Base-by-base conservation (phyloP, 2,113 vertebrate genomes). In the Galeopterus variegatus region DNA sequence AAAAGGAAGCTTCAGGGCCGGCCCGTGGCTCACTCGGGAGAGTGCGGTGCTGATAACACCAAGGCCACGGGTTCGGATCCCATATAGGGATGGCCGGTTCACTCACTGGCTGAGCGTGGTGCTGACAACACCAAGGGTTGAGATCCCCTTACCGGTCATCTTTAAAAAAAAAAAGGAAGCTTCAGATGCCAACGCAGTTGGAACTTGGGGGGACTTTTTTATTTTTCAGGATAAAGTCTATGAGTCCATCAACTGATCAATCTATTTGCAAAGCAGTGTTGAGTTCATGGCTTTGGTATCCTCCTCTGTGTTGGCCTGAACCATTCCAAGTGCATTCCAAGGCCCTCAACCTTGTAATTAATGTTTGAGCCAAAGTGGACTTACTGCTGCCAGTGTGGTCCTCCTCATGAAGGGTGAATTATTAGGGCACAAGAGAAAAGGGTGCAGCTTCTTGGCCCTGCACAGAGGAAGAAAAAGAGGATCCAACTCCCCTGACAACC, bases 1-100 rank as follows among this genome's bases (percentile, higher is more conserved):
- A 70, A 82, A 95, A 70, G 10, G 31, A 88, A 77, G 36, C 23
- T 83, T 76, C 54, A 87, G 52, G n/a, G n/a, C n/a, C n/a, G n/a
- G n/a, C n/a, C n/a, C n/a, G n/a, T n/a, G n/a, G n/a, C n/a, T n/a
- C n/a, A n/a, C n/a, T n/a, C n/a, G n/a, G n/a, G n/a, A n/a, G n/a
- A n/a, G n/a, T n/a, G n/a, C n/a, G n/a, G n/a, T n/a, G n/a, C n/a
- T n/a, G n/a, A n/a, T n/a, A n/a, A n/a, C n/a, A n/a, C n/a, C n/a
- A n/a, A n/a, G n/a, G n/a, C n/a, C n/a, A n/a, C n/a, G n/a, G n/a
- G n/a, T n/a, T n/a, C n/a, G n/a, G n/a, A n/a, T n/a, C n/a, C n/a
- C n/a, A n/a, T n/a, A n/a, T n/a, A n/a, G n/a, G n/a, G n/a, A n/a
- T n/a, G n/a, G n/a, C n/a, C n/a, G n/a, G n/a, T n/a, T n/a, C n/a